Percentiles rank a stretch among this genome's conserved stretches.
These are phyloP conservation scores for Sarcophaga subvicina DNA, from an alignment of 2,888 invertebrate genomes.

Conservation along the genomic window DNA sequence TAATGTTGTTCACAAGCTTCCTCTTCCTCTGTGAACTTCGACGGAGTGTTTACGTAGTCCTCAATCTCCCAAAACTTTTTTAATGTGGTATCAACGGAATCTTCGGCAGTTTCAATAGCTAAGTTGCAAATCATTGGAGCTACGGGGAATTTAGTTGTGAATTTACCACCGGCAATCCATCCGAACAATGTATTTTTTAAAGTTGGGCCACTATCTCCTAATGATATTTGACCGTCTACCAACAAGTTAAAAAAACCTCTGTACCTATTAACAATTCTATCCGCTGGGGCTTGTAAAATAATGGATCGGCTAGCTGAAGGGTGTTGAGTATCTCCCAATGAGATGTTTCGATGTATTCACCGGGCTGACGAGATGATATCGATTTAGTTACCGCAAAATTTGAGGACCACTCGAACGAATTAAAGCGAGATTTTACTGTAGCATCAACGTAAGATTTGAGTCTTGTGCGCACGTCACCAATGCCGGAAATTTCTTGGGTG, in stretches of 20 bases:
- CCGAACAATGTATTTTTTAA: slow-evolving; percentile 51
- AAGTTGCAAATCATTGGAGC: not conserved
- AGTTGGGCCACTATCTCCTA: slow-evolving; percentile 44
- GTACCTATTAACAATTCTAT: slow-evolving; percentile 53
- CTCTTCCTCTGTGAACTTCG: too few relatives aligned
- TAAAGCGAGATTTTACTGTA: slow-evolving; percentile 52
- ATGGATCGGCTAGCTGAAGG: not conserved
- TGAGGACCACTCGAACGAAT: slow-evolving; percentile 51
- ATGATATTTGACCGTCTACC: slow-evolving; percentile 42
- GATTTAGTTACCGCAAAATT: slow-evolving; percentile 45
- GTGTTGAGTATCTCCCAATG: slow-evolving; percentile 31
- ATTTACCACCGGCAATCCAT: slow-evolving; percentile 32
- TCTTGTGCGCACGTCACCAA: slow-evolving; percentile 40
- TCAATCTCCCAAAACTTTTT: too few relatives aligned
- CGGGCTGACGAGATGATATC: slow-evolving; percentile 46
- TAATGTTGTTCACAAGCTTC: too few relatives aligned
- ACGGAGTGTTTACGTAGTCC: too few relatives aligned
- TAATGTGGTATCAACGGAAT: not conserved
- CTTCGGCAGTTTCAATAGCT: not conserved
- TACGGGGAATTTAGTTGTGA: too few relatives aligned
- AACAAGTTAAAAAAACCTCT: slow-evolving; percentile 56
- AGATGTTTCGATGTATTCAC: slow-evolving; percentile 29
- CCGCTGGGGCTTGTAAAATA: slow-evolving; percentile 48
- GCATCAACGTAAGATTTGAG: slow-evolving; percentile 32
- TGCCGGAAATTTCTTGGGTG: slow-evolving; percentile 46